These are phyloP conservation scores for Spilogale gracilis DNA, from an alignment of 2,113 vertebrate genomes.

Conservation along the genomic window DNA sequence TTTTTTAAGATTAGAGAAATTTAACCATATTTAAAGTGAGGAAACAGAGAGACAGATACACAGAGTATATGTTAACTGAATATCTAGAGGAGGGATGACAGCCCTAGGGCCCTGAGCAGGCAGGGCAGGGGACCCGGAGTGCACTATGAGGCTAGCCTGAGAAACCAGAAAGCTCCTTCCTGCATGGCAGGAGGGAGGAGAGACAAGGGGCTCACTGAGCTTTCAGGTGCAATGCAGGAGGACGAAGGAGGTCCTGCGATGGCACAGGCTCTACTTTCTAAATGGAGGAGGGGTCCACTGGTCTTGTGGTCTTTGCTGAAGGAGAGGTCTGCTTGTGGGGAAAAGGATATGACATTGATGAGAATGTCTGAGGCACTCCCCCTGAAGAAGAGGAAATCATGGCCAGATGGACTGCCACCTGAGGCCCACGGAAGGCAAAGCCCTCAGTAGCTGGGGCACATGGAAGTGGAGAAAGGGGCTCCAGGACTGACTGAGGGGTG, in stretches of 20 bases:
- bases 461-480: background rate
- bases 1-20: background rate
- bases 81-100: background rate
- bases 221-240: background rate
- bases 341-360: background rate
- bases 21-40: background rate
- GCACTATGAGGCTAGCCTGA: background rate
- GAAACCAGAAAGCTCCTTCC: background rate
- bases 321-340: background rate
- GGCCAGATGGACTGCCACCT: fast-evolving
- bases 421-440: background rate
- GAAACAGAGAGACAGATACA: background rate
- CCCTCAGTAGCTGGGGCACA: background rate
- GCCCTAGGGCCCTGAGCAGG: background rate
- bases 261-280: background rate
- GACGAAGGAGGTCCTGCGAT: background rate
- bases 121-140: background rate
- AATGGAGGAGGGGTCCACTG: background rate
- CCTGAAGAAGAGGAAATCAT: background rate
- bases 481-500: background rate
- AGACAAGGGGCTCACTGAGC: background rate
- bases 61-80: background rate
- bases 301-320: background rate
- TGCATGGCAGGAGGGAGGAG: fast-evolving
- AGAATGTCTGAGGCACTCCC: background rate